A percentile compares a stretch with the other conserved stretches of the same genome.
These are phyloP conservation scores for Nycticryphes semicollaris DNA, from an alignment of 2,113 vertebrate genomes.

Conservation along the genomic window DNA sequence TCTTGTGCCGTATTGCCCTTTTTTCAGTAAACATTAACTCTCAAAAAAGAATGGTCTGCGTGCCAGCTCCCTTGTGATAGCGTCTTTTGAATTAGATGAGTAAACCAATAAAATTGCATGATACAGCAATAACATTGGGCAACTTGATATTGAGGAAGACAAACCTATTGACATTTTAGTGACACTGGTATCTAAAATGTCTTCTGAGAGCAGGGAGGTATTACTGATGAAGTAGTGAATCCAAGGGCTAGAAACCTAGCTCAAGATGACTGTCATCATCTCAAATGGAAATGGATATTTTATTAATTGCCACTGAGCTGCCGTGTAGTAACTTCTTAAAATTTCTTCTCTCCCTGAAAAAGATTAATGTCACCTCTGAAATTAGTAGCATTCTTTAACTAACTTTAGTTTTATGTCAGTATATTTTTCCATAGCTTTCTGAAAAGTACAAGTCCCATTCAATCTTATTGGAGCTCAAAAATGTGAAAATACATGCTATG, in stretches of 20 bases:
- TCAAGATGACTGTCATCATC: background rate
- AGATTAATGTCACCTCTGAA: conserved; percentile 10
- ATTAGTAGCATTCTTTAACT: background rate
- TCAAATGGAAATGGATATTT: background rate
- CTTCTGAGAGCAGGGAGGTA: background rate
- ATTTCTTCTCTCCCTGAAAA: background rate
- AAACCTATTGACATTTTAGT: background rate
- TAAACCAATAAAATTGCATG: background rate
- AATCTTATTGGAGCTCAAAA: background rate
- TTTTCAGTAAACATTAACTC: background rate
- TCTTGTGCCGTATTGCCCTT: background rate
- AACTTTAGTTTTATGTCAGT: background rate
- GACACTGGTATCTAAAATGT: background rate
- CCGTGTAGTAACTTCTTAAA: background rate
- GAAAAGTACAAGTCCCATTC: background rate
- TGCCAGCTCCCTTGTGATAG: background rate
- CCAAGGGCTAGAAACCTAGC: background rate
- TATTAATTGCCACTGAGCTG: background rate
- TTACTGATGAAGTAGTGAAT: background rate
- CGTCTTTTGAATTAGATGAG: background rate
- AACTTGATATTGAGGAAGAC: background rate
- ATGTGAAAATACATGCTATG: background rate
- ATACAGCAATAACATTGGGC: background rate
- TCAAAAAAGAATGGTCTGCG: background rate
- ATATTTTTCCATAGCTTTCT: background rate